phyloP scores from a whole-genome alignment of 2,888 invertebrate genomes.

The Drosophila helvetica region DNA sequence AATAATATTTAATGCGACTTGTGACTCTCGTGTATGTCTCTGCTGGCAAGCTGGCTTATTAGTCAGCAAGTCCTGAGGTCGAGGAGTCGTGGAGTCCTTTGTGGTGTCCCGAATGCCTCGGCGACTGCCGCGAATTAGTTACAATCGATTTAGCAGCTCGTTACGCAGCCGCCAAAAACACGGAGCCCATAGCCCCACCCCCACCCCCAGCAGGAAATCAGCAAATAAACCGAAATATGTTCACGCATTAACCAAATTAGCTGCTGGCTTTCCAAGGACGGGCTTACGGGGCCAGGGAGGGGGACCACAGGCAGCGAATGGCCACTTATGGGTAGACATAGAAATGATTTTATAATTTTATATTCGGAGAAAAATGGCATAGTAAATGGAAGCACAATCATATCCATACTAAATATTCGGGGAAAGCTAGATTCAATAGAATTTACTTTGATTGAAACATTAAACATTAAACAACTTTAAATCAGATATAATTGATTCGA shows the following conservation, averaged over 20 bases:
- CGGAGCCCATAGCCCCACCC: not conserved
- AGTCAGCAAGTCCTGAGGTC: constrained; percentile 19
- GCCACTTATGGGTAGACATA: not conserved
- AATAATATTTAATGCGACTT: constrained; percentile 54
- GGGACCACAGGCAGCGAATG: not conserved
- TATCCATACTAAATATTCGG: too few species aligned
- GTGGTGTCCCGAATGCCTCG: constrained; percentile 36
- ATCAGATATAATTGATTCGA: too few species aligned
- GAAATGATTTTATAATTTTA: not conserved
- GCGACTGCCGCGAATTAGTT: constrained; percentile 76
- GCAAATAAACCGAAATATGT: constrained; percentile 57
- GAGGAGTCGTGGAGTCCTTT: constrained; percentile 29
- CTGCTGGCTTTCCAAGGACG: constrained; percentile 28
- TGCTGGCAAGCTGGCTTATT: constrained; percentile 31
- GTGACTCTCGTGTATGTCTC: constrained; percentile 3
- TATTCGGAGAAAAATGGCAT: too few species aligned
- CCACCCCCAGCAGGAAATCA: constrained; percentile 9
- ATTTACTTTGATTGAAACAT: too few species aligned
- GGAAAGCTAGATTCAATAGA: too few species aligned
- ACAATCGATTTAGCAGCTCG: constrained; percentile 79
- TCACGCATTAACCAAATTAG: constrained; percentile 74
- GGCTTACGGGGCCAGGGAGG: not conserved
- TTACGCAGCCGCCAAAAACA: constrained; percentile 62
- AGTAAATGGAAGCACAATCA: too few species aligned
- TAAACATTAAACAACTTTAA: too few species aligned